Conservation (phyloP, 2,797 vertebrate species). For the Knipowitschia caucasica region DNA sequence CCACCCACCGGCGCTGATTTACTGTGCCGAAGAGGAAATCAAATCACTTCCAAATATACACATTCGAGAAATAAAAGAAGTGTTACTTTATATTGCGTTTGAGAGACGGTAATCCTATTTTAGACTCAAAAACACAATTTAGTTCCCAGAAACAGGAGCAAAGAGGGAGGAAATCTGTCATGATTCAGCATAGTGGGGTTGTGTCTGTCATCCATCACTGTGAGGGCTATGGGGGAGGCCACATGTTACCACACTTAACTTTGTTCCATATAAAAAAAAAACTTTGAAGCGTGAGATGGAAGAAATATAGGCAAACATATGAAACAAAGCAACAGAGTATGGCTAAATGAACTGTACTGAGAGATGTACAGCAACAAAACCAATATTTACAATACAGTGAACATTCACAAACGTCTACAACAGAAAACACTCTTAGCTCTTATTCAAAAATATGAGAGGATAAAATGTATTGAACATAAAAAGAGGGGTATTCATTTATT, state of each 20-base stretch:
- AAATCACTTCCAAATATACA: conserved; percentile 6
- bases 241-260: background rate
- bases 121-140: conserved; percentile 14
- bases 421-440: no score
- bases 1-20: conserved; percentile 12
- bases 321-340: no score
- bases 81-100: background rate
- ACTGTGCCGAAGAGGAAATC: background rate
- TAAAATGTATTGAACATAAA: no score
- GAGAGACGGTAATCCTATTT: conserved; percentile 14
- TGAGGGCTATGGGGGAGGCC: background rate
- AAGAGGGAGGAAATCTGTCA: background rate
- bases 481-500: no score
- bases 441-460: no score
- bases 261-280: background rate
- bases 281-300: no score
- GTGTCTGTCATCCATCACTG: conserved; percentile 37
- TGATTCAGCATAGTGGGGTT: background rate
- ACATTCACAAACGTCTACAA: no score
- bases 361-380: no score
- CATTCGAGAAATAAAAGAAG: conserved; percentile 14
- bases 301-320: background rate
- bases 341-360: no score
- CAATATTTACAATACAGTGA: no score
- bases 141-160: conserved; percentile 5